Percentiles rank a stretch among this genome's conserved stretches.
Conservation (phyloP, 2,888 invertebrate species). For the Nomada hirtipes region DNA sequence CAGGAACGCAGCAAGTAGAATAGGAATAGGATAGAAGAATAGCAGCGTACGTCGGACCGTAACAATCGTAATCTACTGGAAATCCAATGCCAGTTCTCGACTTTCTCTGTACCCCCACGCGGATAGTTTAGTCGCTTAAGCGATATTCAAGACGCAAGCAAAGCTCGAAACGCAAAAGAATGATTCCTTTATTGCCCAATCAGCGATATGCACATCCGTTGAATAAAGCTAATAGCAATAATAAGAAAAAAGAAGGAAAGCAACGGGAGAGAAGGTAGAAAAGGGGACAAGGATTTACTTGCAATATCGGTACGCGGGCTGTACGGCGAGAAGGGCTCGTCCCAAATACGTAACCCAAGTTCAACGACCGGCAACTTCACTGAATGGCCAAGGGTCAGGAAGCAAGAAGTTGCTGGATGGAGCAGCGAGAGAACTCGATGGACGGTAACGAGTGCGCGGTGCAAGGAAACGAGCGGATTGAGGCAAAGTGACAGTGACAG, state of each 20-base stretch:
- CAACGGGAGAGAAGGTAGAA: no score
- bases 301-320: conserved; percentile 9
- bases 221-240: background rate
- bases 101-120: background rate
- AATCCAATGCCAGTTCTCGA: conserved; percentile 11
- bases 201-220: background rate
- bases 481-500: conserved; percentile 61
- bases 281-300: conserved; percentile 16
- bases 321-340: conserved; percentile 42
- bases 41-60: background rate
- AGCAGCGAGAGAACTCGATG: conserved; percentile 33
- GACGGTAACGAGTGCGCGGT: conserved; percentile 45
- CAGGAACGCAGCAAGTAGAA: background rate
- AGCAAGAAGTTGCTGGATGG: conserved; percentile 58
- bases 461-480: conserved; percentile 56
- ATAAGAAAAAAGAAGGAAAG: background rate
- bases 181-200: background rate
- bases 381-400: conserved; percentile 65
- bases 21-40: background rate
- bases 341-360: conserved; percentile 47
- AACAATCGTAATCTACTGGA: conserved; percentile 16
- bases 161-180: background rate
- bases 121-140: conserved; percentile 17
- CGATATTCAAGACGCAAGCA: conserved; percentile 16
- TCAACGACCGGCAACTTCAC: conserved; percentile 51